Base-by-base conservation (phyloP, 1,140 invertebrate species). In the Epicauta chinensis region DNA sequence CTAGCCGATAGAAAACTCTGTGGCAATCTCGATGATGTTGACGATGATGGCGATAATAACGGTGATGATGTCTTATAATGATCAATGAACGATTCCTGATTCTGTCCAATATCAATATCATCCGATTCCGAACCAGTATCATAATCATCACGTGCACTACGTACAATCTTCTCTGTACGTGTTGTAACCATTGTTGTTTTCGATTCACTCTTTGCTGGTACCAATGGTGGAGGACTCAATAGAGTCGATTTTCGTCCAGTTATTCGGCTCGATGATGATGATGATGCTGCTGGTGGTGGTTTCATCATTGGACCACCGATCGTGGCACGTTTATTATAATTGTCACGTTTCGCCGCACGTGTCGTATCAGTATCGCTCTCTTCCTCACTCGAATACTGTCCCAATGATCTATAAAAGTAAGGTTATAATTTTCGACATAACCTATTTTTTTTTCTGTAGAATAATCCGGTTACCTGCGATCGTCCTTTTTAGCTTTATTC, bases 301-400 rank as follows among this genome's bases (percentile, higher is more conserved):
- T 73, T 59, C 72, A 75, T 75, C 11, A 71, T 30, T 64, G 72
- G 42, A 0, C 71, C 74, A 2, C 74, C 67, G 60, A 71, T 70
- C 3, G 75, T 73, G 12, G 71, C 67, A 12, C 73, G 67, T 13
- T 74, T 67, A 51, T 71, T 76, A n/a, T n/a, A n/a, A n/a, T n/a
- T 75, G 44, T 74, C 72, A 23, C 65, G 71, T 65, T 68, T 64
- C 3, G 39, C 45, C 13, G 51, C 23, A n/a, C n/a, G 35, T 54
- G 61, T 68, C n/a, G 46, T 52, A 31, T 67, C 69, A 11, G 44
- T 44, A 47, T 71, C 71, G 31, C 77, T 78, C 30, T 80, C 77
- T 57, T 80, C 78, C 15, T 78, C 77, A 58, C 76, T 78, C 0
- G 78, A 80, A 57, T 77, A 79, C 48, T 72, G 71, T 32, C 75